A percentile compares a stretch with the other conserved stretches of the same genome.
These are phyloP conservation scores for Pteronura brasiliensis DNA, from an alignment of 2,113 vertebrate genomes.

Conservation along the genomic window DNA sequence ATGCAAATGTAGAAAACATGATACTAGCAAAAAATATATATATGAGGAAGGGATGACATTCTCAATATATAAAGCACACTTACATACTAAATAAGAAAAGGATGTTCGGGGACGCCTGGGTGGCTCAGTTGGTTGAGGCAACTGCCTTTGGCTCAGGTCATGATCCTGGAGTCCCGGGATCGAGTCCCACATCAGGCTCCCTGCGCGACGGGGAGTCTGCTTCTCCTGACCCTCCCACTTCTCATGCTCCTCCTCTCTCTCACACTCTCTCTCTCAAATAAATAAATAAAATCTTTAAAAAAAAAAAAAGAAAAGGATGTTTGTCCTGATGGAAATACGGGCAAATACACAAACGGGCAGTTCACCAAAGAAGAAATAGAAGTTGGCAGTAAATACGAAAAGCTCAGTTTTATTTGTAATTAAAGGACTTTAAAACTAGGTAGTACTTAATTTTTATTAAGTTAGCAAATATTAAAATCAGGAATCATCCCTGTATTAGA, in stretches of 20 bases:
- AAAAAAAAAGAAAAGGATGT: neutral
- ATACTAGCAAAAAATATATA: neutral
- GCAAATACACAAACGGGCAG: neutral
- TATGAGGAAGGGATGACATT: neutral
- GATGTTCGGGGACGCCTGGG: too few species aligned
- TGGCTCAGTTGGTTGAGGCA: too few species aligned
- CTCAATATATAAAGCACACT: neutral
- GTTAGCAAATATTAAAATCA: neutral
- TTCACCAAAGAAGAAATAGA: neutral
- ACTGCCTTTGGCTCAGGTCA: too few species aligned
- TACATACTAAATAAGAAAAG: neutral
- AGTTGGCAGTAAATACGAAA: neutral
- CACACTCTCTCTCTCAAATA: too few species aligned
- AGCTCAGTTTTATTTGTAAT: constrained; percentile 1
- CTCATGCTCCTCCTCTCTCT: too few species aligned
- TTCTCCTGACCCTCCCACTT: too few species aligned
- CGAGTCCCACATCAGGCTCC: too few species aligned
- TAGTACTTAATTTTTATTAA: constrained; percentile 3
- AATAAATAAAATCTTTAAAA: too few species aligned
- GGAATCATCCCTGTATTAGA: constrained; percentile 5
- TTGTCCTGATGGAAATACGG: neutral
- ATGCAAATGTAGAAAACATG: neutral
- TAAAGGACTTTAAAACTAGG: neutral
- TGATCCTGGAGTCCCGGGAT: too few species aligned
- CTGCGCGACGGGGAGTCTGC: too few species aligned